A percentile compares a stretch with the other conserved stretches of the same genome.
Evolutionary conservation across 2,888 invertebrate genomes (phyloP).

Genomic region (Eremobia ochroleuca): DNA sequence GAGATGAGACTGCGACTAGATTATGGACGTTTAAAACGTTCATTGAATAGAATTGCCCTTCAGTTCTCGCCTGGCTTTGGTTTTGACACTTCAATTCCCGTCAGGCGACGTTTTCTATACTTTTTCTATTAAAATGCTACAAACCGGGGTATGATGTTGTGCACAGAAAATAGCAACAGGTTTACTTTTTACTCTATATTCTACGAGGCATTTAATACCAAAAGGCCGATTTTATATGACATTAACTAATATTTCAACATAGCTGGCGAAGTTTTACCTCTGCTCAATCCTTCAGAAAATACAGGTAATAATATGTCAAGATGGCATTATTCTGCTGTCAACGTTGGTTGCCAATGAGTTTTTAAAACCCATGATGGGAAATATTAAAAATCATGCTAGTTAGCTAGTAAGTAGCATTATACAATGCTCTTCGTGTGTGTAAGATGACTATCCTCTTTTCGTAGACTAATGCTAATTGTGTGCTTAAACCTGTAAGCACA

Average conservation of each 20-base stretch:
- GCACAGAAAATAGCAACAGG: not conserved
- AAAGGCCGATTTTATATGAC: not conserved
- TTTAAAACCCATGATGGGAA: not conserved
- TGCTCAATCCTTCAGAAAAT: not conserved
- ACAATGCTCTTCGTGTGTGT: not conserved
- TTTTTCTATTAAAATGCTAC: constrained; percentile 10
- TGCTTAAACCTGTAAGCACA: no score
- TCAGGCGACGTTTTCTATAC: not conserved
- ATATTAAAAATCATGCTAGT: not conserved
- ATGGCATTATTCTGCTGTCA: not conserved
- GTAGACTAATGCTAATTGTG: no score
- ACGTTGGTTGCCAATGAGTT: not conserved
- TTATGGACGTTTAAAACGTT: no score
- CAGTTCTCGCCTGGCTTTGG: not conserved
- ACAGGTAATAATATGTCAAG: not conserved
- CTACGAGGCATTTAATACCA: not conserved
- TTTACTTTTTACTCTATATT: not conserved
- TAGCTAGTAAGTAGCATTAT: not conserved
- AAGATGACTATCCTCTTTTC: not conserved
- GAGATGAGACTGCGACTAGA: no score
- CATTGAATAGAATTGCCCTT: no score
- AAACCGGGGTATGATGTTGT: no score
- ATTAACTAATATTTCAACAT: not conserved
- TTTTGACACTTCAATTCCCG: constrained; percentile 29
- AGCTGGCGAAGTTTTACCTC: not conserved